These are phyloP conservation scores for Dasysyrphus tricinctus DNA, from an alignment of 2,888 invertebrate genomes.

Conservation along the genomic window DNA sequence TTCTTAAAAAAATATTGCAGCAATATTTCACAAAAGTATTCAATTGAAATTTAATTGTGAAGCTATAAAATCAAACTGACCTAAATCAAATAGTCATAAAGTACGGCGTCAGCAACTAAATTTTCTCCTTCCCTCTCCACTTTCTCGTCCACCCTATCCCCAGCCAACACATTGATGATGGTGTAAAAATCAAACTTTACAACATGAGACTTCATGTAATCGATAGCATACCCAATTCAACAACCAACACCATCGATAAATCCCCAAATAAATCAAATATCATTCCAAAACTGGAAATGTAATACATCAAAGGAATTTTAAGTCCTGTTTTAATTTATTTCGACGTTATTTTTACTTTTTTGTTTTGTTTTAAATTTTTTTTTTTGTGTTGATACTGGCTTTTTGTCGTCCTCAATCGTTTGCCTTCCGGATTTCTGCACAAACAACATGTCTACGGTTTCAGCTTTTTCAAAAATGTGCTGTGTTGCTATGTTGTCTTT, in stretches of 20 bases:
- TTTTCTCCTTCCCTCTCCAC: not conserved
- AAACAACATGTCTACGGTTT: constrained; percentile 40
- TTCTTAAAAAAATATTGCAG: constrained; percentile 17
- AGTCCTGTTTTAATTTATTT: constrained; percentile 69
- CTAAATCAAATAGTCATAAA: constrained; percentile 44
- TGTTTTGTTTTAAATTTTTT: not conserved
- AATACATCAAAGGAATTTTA: constrained; percentile 68
- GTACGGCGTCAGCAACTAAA: constrained; percentile 37
- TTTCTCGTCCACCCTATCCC: not conserved
- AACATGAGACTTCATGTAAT: constrained; percentile 52
- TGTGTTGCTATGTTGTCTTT: constrained; percentile 24
- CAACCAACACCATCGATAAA: constrained; percentile 47
- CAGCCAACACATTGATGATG: not conserved
- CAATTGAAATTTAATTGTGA: constrained; percentile 33
- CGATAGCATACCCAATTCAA: constrained; percentile 47
- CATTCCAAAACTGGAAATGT: constrained; percentile 66
- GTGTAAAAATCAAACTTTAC: constrained; percentile 21
- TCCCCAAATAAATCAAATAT: constrained; percentile 69
- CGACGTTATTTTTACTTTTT: constrained; percentile 21
- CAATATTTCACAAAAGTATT: constrained; percentile 27
- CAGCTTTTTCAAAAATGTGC: constrained; percentile 32
- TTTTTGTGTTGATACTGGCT: constrained; percentile 12
- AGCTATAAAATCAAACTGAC: constrained; percentile 15
- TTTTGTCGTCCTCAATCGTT: constrained; percentile 31
- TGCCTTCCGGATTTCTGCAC: constrained; percentile 36